These are phyloP conservation scores for Oscheius myriophilus DNA, from an alignment of 2,888 invertebrate genomes.

Conservation along the genomic window DNA sequence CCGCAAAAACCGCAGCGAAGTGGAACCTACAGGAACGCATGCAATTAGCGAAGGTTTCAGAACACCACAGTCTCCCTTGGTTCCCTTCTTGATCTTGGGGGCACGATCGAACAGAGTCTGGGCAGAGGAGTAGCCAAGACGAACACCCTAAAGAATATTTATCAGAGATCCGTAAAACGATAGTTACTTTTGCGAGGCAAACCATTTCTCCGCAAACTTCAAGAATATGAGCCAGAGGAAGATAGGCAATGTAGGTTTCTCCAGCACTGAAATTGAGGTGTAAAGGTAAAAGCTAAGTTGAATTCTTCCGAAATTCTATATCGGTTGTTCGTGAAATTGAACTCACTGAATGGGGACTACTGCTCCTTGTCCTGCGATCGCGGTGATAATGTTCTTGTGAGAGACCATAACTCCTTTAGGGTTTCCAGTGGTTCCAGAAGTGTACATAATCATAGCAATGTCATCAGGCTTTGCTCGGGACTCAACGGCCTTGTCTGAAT, in stretches of 20 bases:
- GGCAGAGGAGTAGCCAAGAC: slow-evolving; percentile 95
- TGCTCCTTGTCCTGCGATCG: slow-evolving; percentile 72
- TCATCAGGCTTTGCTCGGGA: slow-evolving; percentile 80
- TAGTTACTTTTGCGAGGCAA: slow-evolving; percentile 44
- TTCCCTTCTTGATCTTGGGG: slow-evolving; percentile 93
- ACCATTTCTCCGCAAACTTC: slow-evolving; percentile 85
- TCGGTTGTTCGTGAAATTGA: slow-evolving; percentile 29
- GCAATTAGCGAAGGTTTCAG: slow-evolving; percentile 93
- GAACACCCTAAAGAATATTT: slow-evolving; percentile 74
- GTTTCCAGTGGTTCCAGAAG: slow-evolving; percentile 91
- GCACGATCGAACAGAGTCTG: slow-evolving; percentile 80
- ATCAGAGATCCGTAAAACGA: neutral
- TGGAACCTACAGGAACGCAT: slow-evolving; percentile 83
- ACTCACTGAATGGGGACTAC: slow-evolving; percentile 71
- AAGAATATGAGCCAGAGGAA: slow-evolving; percentile 95
- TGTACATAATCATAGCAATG: slow-evolving; percentile 97
- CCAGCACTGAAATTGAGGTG: slow-evolving; percentile 45
- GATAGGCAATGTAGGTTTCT: slow-evolving; percentile 91
- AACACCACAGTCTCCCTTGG: slow-evolving; percentile 90
- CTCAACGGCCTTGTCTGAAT: slow-evolving; percentile 40
- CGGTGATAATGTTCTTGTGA: slow-evolving; percentile 73
- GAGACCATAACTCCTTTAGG: slow-evolving; percentile 73
- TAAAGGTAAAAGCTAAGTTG: too few relatives aligned
- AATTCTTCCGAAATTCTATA: neutral
- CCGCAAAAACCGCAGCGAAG: neutral